Base-by-base conservation (phyloP, 2,113 vertebrate species). In the Pteruthius melanotis region DNA sequence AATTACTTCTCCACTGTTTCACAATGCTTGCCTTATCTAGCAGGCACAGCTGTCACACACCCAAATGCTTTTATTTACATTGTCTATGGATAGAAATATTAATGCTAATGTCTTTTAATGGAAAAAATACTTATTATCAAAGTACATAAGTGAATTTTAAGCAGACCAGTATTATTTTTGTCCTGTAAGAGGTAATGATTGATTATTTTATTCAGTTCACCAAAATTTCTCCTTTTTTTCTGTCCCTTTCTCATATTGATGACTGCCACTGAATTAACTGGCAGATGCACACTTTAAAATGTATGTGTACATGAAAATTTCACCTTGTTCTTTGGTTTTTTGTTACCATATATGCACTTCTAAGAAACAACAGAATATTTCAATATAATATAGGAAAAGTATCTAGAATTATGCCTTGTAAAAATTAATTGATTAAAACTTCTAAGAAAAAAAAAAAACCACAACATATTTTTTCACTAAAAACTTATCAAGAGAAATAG, bases 1-100 rank as follows among this genome's bases (percentile, higher is more conserved):
- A 97, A 98, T 98, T 89, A 95, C 82, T 97, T 96, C 88, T 95
- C 80, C 65, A 71, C 79, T 96, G 44, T 97, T 97, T 96, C 96
- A 95, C 63, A 96, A 89, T 89, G 87, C 91, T 94, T 90, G 81
- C 90, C 97, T 98, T 98, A 98, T 98, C 97, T 97, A 92, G 79
- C 74, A 69, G 70, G 60, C 87, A 93, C 97, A 98, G 98, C 97
- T 97, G 97, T 96, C 96, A 96, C 82, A 92, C 54, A 94, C 44
- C 39, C 81, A 94, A 95, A 91, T 85, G 57, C 82, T 94, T 95
- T 95, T 96, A 94, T 96, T 97, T 97, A 96, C 69, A 60, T 92
- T 84, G 81, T 96, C 53, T 91, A n/a, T 45, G 76, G 64, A 59
- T 95, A 56, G 71, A 96, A 97, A 95, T 94, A 91, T 50, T 93